Base-by-base conservation (phyloP, 2,797 vertebrate species). In the Argyrosomus regius region DNA sequence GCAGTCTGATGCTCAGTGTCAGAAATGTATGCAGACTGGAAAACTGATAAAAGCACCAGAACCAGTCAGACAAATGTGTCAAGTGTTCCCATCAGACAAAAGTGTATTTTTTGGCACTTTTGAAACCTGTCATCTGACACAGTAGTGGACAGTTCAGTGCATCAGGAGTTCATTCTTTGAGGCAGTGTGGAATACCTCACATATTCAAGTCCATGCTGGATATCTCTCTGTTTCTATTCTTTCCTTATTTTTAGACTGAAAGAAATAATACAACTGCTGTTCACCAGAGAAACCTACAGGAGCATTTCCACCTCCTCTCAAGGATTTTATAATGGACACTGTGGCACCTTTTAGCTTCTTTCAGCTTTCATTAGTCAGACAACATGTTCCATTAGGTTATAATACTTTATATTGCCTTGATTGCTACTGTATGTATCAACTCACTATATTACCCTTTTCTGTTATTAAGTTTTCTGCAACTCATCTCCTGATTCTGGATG, bases 1-100 rank as follows among this genome's bases (percentile, higher is more conserved):
- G 75, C 82, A 72, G 62, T 69, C 41, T 18, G 17, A 45, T 2
- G 8, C 77, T 80, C 70, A 41, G 54, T 54, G 58, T 78, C 65
- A 61, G n/a, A 56, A 69, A 73, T 35, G 11, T 28, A 53, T 20
- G 13, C 57, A 64, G 26, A 43, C 45, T 39, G 8, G 35, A 9
- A 39, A 39, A 39, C 35, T 39, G 35, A 39, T 39, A 39, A 39
- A 39, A 39, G 35, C 8, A 39, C 35, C 35, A 9, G 50, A 11
- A 24, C 26, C 53, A 8, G 22, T 26, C 13, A 26, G 24, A 31
- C 5, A 35, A 35, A 39, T 39, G 35, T 39, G 35, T 39, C 35
- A 39, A 39, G 26, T 57, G 16, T 18, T 31, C 16, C 54, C 3
- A 26, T 31, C 16, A 18, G 26, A 57, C 54, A 10, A 3, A 56